phyloP scores from a whole-genome alignment of 2,113 vertebrate species.

The Mastomys coucha region DNA sequence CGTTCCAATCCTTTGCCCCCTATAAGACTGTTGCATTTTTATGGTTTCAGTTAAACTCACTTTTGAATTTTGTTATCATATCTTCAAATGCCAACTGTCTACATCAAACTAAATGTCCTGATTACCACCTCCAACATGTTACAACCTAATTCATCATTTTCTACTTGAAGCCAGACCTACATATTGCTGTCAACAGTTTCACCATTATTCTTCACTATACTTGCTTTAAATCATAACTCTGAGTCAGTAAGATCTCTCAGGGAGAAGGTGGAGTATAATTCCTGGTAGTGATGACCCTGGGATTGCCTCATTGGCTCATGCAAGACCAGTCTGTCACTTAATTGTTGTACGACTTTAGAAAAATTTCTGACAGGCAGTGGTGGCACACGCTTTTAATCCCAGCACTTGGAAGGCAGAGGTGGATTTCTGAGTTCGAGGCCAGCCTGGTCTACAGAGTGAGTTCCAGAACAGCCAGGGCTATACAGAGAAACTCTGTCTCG shows the following conservation, averaged over 20 bases:
- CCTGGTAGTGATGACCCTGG: neutral
- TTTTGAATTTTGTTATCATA: conserved; percentile 44
- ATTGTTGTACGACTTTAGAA: neutral
- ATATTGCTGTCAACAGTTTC: neutral
- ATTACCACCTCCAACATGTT: conserved; percentile 27
- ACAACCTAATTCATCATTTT: conserved; percentile 23
- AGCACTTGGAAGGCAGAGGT: no score
- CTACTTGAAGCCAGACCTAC: conserved; percentile 18
- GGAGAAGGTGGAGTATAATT: neutral
- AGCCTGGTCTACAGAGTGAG: no score
- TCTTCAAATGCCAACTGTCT: conserved; percentile 18
- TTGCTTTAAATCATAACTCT: conserved; percentile 10
- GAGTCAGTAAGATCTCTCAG: neutral
- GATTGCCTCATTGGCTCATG: neutral
- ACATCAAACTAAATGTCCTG: conserved; percentile 44
- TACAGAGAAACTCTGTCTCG: no score
- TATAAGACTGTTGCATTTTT: neutral
- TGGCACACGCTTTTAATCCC: no score
- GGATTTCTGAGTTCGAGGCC: no score
- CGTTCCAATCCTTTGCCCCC: neutral
- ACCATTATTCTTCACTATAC: neutral
- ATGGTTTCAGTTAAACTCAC: conserved; percentile 30
- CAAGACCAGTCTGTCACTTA: neutral
- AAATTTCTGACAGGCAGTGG: no score
- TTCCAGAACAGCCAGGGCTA: no score